Evolutionary conservation across 2,797 vertebrate species (phyloP), one percentile per base, ranked within the genome.

Genomic region (Poecilia gillii): DNA sequence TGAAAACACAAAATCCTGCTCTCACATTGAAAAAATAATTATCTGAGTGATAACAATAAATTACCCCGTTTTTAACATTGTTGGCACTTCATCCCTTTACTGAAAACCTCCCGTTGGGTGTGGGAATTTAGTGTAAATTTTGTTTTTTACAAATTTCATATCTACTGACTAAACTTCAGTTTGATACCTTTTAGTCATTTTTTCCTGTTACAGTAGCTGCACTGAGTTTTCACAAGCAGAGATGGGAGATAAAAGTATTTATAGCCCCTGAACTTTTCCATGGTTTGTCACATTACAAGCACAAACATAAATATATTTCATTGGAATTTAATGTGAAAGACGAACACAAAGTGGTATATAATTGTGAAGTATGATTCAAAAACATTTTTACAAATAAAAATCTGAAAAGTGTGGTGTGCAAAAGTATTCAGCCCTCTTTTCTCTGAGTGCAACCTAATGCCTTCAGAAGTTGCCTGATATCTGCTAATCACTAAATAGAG

Each of bases 161-260:
- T 96, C 97, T 96, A 94, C 95, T 96, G 95, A 94, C 95, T 96
- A 97, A 95, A 97, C 96, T 97, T 97, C 95, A 96, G 18, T 64
- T 36, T 64, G 14, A 36, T 36, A 20, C 6, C 31, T 33, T 18
- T 33, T 62, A 57, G n/a, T 8, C 25, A 12, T 62, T 9, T 33
- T 36, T 59, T 59, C 1, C 53, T 28, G 53, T 25, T 57, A 55
- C 11, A 55, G 25, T 57, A 13, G 25, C 25, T 57, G n/a, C 57
- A 59, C 13, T 16, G 3, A 28, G 28, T 59, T 59, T 16, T 31
- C 25, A 28, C 25, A 55, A 55, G 53, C 57, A 59, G 28, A 28
- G 28, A 14, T 31, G n/a, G n/a, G 28, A 59, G n/a, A 28, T 13
- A 3, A 66, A 23, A 18, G 62, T 23, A 51, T 51, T 49, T 20